Base-by-base conservation (phyloP, 2,113 vertebrate species). In the Cyprichromis sp. region DNA sequence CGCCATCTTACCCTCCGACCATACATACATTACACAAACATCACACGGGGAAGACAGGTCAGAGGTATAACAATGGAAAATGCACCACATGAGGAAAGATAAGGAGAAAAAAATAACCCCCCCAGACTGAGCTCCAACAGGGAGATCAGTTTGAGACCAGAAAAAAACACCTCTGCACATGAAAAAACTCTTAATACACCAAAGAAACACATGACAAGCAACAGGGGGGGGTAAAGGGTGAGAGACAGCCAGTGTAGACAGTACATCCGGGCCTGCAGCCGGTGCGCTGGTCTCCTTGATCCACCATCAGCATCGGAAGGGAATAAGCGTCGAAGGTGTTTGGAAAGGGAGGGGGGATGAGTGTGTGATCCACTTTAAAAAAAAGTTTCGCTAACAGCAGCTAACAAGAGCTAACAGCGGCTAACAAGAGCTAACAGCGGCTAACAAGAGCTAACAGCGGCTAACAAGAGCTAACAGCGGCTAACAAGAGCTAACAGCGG, bases 181-280 rank as follows among this genome's bases (percentile, higher is more conserved):
- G 13, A 16, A 45, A 36, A 14, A 45, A 45, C 42, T 45, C 13
- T 45, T 16, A 45, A 45, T 45, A 45, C 13, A 45, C 42, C 45
- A 47, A 47, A 4, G 45, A 47, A 47, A 47, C 45, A 17, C 47
- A 50, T 50, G 47, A 50, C 47, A 3, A 19, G 47, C 8, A 9
- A 3, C 47, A 9, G 8, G 47, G 8, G 1, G 0, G 16, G 17
- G 4, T 50, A 50, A 50, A 50, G 16, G 40, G 47, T 50, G 8
- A 50, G 47, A 50, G 17, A 50, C 16, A 19, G 47, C 47, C 8
- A 0, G 5, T 0, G 3, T 50, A 50, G 47, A 50, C 47, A 19
- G 47, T 0, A 9, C 47, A 50, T 50, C 47, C 47, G 0, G 16
- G 47, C 16, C 47, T 50, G 47, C 16, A n/a, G n/a, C n/a, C n/a